Conservation (phyloP, 2,113 vertebrate species). For the Setophaga coronata region DNA sequence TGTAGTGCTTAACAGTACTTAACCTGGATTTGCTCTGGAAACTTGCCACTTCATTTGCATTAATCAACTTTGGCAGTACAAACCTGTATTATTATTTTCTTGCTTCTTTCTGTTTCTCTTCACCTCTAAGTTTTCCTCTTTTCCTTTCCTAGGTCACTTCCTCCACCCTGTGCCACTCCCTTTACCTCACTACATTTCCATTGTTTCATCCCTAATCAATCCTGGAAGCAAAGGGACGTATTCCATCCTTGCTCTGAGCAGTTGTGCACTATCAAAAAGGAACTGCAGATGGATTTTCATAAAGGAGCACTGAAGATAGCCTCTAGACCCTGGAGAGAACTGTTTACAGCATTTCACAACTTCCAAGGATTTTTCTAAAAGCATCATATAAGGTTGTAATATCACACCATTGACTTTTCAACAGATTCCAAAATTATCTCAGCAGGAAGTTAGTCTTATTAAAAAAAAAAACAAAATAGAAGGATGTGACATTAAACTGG, state of each 20-base stretch:
- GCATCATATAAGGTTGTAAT: neutral
- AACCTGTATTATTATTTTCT: neutral
- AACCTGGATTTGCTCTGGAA: neutral
- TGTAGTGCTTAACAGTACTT: neutral
- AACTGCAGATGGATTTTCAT: neutral
- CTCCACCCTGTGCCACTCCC: rapidly evolving
- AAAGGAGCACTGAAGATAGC: neutral
- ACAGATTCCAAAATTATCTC: neutral
- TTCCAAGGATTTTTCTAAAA: neutral
- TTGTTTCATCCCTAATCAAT: neutral
- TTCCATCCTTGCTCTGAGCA: neutral
- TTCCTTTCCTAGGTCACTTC: neutral
- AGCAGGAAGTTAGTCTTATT: neutral
- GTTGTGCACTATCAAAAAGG: neutral
- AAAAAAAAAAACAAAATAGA: too few relatives aligned
- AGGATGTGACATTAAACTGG: neutral
- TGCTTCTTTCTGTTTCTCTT: neutral
- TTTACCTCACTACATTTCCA: neutral
- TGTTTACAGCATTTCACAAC: neutral
- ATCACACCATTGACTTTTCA: neutral
- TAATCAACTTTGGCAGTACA: neutral
- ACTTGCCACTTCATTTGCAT: neutral
- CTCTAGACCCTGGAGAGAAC: neutral
- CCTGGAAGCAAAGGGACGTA: neutral
- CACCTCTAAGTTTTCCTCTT: neutral